Base-by-base conservation (phyloP, 2,113 vertebrate species). In the Oryzias javanicus region DNA sequence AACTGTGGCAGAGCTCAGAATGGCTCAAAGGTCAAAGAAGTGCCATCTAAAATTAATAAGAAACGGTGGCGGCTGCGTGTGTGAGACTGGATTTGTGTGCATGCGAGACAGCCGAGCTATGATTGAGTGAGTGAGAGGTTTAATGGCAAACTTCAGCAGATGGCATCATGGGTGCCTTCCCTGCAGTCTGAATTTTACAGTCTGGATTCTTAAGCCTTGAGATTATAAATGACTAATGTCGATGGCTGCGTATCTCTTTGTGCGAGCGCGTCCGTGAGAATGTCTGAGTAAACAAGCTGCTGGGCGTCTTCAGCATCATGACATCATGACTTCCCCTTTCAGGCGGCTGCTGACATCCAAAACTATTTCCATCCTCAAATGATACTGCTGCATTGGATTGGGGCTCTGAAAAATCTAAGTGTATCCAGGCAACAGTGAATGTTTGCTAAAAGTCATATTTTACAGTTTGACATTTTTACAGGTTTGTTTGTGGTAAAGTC, bases 21-120 rank as follows among this genome's bases (percentile, higher is more conserved):
- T 64, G 16, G 50, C 74, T 74, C 55, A 76, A 81, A 86, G 67
- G 83, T 86, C 75, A 86, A 70, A 86, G 81, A 79, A 77, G 49
- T 84, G 62, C 75, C 49, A 77, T 74, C 24, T 70, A 64, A 70
- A 61, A 67, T 50, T 63, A 66, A 67, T 55, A 55, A 56, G 56
- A 58, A 72, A 74, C 4, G 2, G 1, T 35, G 57, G 35, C 56
- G 25, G n/a, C 29, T 40, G 25, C 53, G 4, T 25, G 35, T 2
- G 35, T 48, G 49, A 24, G 47, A 13, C 10, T 35, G 35, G 35
- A 35, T 41, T 50, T 19, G 49, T 5, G 16, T n/a, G 42, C n/a
- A 47, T 51, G 61, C 13, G 40, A 0, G 49, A 20, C 20, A 18
- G 42, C 20, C 20, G 40, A 13, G 41, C 49, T 19, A 1, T n/a